Evolutionary conservation across 2,797 vertebrate species (phyloP).

Genomic region (Myoxocephalus aenaeus): DNA sequence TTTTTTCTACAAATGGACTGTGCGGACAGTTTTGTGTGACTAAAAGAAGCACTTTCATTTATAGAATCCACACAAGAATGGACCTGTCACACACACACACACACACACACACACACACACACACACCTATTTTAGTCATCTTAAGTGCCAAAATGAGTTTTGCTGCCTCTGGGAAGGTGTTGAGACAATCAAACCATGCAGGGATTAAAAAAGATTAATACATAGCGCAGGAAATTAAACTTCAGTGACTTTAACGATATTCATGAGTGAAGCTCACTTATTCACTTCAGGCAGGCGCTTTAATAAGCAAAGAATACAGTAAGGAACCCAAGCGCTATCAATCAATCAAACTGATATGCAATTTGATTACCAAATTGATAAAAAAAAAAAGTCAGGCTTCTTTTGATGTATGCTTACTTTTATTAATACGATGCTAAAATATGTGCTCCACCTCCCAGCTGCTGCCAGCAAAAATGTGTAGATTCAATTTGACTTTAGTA

Average conservation of each 20-base stretch:
- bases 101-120: conserved; percentile 39
- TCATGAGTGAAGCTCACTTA: conserved; percentile 80
- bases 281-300: conserved; percentile 78
- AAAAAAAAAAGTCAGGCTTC: conserved; percentile 44
- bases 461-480: conserved; percentile 33
- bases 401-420: conserved; percentile 55
- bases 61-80: conserved; percentile 41
- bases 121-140: conserved; percentile 69
- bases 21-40: conserved; percentile 14
- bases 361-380: conserved; percentile 74
- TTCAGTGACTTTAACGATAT: conserved; percentile 83
- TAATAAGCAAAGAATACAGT: conserved; percentile 82
- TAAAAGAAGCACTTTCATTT: conserved; percentile 31
- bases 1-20: conserved; percentile 28
- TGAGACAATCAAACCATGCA: conserved; percentile 81
- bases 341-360: conserved; percentile 81
- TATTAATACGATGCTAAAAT: conserved; percentile 66
- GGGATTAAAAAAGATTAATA: conserved; percentile 85
- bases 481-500: conserved; percentile 30
- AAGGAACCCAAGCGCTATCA: conserved; percentile 76
- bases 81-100: conserved; percentile 14
- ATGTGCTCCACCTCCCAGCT: conserved; percentile 38
- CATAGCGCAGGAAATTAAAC: conserved; percentile 87
- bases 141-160: conserved; percentile 78
- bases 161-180: conserved; percentile 76